A percentile compares a stretch with the other conserved stretches of the same genome.
phyloP scores from a whole-genome alignment of 2,113 vertebrate genomes.

The Cyanoliseus patagonus region DNA sequence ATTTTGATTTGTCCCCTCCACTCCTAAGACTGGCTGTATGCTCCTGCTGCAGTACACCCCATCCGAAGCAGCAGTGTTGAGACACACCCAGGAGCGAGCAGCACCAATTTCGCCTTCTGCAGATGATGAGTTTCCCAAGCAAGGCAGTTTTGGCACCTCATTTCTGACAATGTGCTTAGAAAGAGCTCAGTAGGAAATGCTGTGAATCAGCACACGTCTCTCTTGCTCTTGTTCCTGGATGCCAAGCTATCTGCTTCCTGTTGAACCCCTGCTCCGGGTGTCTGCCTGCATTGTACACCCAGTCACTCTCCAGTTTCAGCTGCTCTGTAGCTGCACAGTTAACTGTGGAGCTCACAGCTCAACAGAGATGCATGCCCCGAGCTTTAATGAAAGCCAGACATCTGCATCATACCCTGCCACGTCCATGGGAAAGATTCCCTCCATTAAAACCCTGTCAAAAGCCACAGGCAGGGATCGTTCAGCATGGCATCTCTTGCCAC shows the following conservation, averaged over 20 bases:
- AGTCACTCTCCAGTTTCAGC: not conserved
- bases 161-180: not conserved
- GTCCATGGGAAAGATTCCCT: not conserved
- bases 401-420: not conserved
- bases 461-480: not conserved
- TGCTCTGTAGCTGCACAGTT: not conserved
- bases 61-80: not conserved
- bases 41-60: not conserved
- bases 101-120: not conserved
- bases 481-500: not conserved
- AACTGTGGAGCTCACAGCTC: not conserved
- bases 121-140: not conserved
- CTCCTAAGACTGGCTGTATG: not conserved
- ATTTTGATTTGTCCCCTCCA: not conserved
- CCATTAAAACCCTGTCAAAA: not conserved
- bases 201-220: not conserved
- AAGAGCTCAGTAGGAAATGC: not conserved
- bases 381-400: not conserved
- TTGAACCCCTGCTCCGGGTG: not conserved
- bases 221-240: not conserved
- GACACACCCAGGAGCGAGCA: not conserved
- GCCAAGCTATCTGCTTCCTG: not conserved
- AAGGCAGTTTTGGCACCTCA: not conserved
- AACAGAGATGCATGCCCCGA: not conserved
- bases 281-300: not conserved